A percentile compares a stretch with the other conserved stretches of the same genome.
phyloP scores from a whole-genome alignment of 2,797 vertebrate genomes.

The Gymnoscopelus microlampas region DNA sequence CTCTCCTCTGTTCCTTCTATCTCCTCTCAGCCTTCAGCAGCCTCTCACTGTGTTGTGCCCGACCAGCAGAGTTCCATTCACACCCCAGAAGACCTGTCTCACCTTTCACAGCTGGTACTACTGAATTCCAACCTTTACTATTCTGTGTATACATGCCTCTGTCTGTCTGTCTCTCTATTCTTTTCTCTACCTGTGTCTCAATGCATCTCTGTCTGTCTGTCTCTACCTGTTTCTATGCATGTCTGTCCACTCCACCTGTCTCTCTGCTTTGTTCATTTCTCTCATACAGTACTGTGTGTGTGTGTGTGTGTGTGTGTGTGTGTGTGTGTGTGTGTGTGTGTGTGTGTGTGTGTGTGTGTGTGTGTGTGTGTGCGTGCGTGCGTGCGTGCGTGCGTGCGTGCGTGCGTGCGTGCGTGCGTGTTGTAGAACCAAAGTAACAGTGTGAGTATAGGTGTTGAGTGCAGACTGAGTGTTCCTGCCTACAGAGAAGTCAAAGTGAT shows the following conservation, averaged over 20 bases:
- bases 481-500: slow-evolving; percentile 78
- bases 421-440: slow-evolving; percentile 89
- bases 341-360: neutral
- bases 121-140: accelerated
- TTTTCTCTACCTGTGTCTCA: too few relatives aligned
- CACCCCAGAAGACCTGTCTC: slow-evolving; percentile 83
- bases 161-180: neutral
- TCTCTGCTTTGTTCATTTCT: too few relatives aligned
- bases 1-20: neutral
- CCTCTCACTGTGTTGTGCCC: slow-evolving; percentile 66
- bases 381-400: neutral
- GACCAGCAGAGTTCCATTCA: slow-evolving; percentile 18
- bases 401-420: slow-evolving; percentile 28
- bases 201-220: too few relatives aligned
- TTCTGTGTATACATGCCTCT: neutral
- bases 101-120: slow-evolving; percentile 85
- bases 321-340: neutral
- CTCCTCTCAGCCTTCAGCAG: slow-evolving; percentile 52
- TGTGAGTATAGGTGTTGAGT: slow-evolving; percentile 76
- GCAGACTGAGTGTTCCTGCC: slow-evolving; percentile 79
- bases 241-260: neutral
- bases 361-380: slow-evolving; percentile 7
- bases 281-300: neutral
- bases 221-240: neutral
- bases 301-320: neutral